These are phyloP conservation scores for Belgica antarctica DNA, from an alignment of 2,888 invertebrate genomes.

Conservation along the genomic window DNA sequence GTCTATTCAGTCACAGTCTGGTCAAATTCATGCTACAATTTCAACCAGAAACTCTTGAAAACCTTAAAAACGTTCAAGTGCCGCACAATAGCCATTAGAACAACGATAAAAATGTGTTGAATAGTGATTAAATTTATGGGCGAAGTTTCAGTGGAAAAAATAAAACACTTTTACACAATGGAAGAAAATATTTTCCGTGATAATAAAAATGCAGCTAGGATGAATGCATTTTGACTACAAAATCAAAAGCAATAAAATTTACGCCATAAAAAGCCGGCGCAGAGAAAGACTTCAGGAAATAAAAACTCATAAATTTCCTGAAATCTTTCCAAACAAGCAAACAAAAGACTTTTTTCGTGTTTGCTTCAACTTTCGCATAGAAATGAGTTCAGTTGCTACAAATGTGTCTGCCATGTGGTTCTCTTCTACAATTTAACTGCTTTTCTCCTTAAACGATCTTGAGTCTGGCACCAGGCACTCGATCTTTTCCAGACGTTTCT, in stretches of 20 bases:
- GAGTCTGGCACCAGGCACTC: slow-evolving; percentile 9
- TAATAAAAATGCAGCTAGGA: not conserved
- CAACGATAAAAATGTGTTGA: not conserved
- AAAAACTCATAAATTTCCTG: slow-evolving; percentile 15
- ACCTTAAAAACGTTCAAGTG: not conserved
- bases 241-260: slow-evolving; percentile 9
- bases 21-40: no score
- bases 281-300: slow-evolving; percentile 19
- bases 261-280: not conserved
- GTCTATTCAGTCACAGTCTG: no score
- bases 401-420: not conserved
- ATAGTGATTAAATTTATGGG: slow-evolving; percentile 3
- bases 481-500: slow-evolving; percentile 20
- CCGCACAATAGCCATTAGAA: not conserved
- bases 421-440: not conserved
- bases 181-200: not conserved
- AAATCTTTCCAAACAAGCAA: slow-evolving; percentile 5
- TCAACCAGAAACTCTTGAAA: no score
- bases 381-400: not conserved
- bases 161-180: not conserved
- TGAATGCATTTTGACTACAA: slow-evolving; percentile 4
- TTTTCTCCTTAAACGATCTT: not conserved
- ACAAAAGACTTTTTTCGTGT: not conserved
- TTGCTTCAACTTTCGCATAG: not conserved
- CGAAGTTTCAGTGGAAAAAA: not conserved